Conservation (phyloP, 2,797 vertebrate species). For the Antrozous pallidus region DNA sequence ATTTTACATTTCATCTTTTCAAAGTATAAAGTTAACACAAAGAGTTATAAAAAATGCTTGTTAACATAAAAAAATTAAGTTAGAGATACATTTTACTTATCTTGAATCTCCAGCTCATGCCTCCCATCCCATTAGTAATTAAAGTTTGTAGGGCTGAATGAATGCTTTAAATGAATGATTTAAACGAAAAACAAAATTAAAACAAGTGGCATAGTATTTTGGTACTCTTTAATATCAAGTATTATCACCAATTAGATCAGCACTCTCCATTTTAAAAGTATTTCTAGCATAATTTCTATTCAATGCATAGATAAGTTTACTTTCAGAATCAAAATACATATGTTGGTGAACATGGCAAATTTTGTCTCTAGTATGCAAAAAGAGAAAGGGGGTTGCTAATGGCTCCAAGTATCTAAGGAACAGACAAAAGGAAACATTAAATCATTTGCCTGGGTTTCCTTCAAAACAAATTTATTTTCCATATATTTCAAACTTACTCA, state of each 20-base stretch:
- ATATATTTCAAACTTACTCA: slow-evolving; percentile 88
- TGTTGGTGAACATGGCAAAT: slow-evolving; percentile 27
- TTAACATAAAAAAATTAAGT: slow-evolving; percentile 6
- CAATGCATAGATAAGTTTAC: slow-evolving; percentile 33
- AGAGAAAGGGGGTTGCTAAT: neutral
- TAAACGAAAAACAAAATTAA: slow-evolving; percentile 57
- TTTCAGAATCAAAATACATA: slow-evolving; percentile 56
- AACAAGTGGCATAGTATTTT: slow-evolving; percentile 44
- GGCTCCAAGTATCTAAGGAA: slow-evolving; percentile 21
- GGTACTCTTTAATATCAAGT: slow-evolving; percentile 23
- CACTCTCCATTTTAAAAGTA: slow-evolving; percentile 40
- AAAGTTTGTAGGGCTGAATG: slow-evolving; percentile 11
- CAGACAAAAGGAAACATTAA: slow-evolving; percentile 50
- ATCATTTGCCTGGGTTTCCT: slow-evolving; percentile 52
- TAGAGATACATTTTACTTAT: slow-evolving; percentile 40
- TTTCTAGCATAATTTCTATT: slow-evolving; percentile 45
- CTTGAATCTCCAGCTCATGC: slow-evolving; percentile 33
- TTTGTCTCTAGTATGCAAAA: slow-evolving; percentile 35
- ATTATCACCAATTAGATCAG: slow-evolving; percentile 41
- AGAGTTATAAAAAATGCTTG: slow-evolving; percentile 17
- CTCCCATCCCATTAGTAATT: slow-evolving; percentile 17
- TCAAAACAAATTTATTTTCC: slow-evolving; percentile 62
- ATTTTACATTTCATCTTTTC: slow-evolving; percentile 30
- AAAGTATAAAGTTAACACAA: slow-evolving; percentile 49
- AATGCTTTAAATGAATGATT: slow-evolving; percentile 59